Percentiles rank a stretch among this genome's conserved stretches.
These are phyloP conservation scores for Protonemura montana DNA, from an alignment of 2,888 invertebrate genomes.

Conservation along the genomic window DNA sequence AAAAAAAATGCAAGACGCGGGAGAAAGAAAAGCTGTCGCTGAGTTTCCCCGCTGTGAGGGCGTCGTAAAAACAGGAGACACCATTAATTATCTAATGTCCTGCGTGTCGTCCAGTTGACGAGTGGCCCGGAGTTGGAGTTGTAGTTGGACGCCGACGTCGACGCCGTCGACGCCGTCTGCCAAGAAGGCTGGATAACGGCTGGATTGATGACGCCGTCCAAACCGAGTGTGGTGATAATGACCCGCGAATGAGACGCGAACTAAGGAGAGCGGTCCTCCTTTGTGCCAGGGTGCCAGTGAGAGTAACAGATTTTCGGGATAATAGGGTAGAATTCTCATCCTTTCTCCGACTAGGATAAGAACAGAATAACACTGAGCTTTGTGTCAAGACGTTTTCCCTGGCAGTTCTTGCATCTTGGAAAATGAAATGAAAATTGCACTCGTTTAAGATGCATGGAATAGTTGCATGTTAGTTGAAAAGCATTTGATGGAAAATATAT, in stretches of 20 bases:
- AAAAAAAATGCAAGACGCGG: not conserved
- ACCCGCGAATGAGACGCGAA: not conserved
- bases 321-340: not conserved
- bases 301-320: not conserved
- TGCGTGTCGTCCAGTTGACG: not conserved
- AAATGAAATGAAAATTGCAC: no score
- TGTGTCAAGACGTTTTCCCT: no score
- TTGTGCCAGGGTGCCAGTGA: not conserved
- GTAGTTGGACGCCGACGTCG: not conserved
- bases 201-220: not conserved
- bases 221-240: no score
- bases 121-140: not conserved
- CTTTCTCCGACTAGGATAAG: no score
- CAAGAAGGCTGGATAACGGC: not conserved
- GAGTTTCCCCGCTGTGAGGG: not conserved
- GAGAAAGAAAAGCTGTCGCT: conserved; percentile 16
- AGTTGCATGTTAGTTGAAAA: no score
- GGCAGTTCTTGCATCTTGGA: no score
- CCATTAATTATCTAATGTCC: conserved; percentile 28
- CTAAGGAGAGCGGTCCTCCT: not conserved
- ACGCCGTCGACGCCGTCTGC: not conserved
- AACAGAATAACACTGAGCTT: no score
- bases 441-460: no score
- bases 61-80: conserved; percentile 15
- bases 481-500: no score